Percentiles rank a stretch among this genome's conserved stretches.
Conservation (phyloP, 2,113 vertebrate genomes). For the Dermatemys mawii region DNA sequence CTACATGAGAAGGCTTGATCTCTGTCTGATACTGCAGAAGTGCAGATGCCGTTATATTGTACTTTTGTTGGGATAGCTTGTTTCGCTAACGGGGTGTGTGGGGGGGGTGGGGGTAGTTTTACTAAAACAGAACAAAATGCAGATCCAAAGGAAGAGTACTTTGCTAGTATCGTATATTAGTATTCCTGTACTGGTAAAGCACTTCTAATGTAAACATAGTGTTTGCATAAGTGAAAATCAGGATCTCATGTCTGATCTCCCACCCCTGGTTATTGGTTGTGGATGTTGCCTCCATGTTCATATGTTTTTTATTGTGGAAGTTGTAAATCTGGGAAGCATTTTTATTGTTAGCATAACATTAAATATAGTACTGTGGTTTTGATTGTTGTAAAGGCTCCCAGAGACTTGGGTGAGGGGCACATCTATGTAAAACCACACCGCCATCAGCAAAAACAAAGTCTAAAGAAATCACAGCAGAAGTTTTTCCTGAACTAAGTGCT, state of each 20-base stretch:
- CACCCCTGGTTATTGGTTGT: neutral
- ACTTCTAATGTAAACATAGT: too few species aligned
- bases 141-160: too few species aligned
- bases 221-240: neutral
- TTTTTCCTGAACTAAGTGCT: neutral
- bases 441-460: neutral
- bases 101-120: too few species aligned
- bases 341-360: neutral
- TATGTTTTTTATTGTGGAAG: neutral
- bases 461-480: neutral
- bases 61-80: too few species aligned
- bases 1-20: neutral
- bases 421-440: neutral
- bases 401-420: neutral
- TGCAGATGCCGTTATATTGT: too few species aligned
- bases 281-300: neutral
- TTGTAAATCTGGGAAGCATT: neutral
- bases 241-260: neutral
- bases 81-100: too few species aligned
- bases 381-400: neutral
- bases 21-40: neutral
- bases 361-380: neutral
- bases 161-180: too few species aligned
- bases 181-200: too few species aligned
- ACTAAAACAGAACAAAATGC: too few species aligned